Base-by-base conservation (phyloP, 2,113 vertebrate species). In the Rhipidura dahli region DNA sequence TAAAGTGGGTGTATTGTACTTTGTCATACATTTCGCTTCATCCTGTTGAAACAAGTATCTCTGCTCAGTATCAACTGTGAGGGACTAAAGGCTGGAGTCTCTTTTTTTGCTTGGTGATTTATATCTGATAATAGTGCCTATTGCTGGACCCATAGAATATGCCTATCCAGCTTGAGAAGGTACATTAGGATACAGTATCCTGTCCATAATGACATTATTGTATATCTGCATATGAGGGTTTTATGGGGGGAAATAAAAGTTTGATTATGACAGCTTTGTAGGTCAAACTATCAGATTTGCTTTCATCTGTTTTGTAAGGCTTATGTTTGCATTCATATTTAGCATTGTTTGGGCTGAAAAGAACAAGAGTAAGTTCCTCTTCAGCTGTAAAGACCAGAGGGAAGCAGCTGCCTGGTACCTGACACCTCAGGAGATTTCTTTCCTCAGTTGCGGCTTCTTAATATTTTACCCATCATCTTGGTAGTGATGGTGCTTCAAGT, bases 401-500 rank as follows among this genome's bases (percentile, higher is more conserved):
- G 64, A 81, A 64, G 79, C 69, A 87, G 57, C 61, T 84, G 69
- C 61, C 44, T 88, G 35, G 39, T 90, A 56, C 85, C 71, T 39
- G 50, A 68, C 68, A 91, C 18, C 53, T 86, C 61, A 45, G 47
- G 56, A 89, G 27, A 66, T 94, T 75, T 70, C 26, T 81, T 76
- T 63, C 44, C 66, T 88, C 1, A 0, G 40, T 78, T 69, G 44
- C 39, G 70, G 60, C 59, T 94, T 40, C 51, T 86, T 91, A 77
- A 37, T 87, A 56, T 87, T 90, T 66, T 50, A 81, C 54, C 59
- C 33, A 31, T 88, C 42, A 70, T 92, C 68, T 88, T 87, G 31
- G 65, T 83, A 40, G 51, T 85, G 50, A 49, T 95, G 45, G 69
- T 90, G 79, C 95, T 95, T 91, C 83, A 44, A 77, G 75, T 70